Evolutionary conservation across 1,140 invertebrate species (phyloP), one percentile per base, ranked within the genome.

Genomic region (Macrotrachela quadricornifera): DNA sequence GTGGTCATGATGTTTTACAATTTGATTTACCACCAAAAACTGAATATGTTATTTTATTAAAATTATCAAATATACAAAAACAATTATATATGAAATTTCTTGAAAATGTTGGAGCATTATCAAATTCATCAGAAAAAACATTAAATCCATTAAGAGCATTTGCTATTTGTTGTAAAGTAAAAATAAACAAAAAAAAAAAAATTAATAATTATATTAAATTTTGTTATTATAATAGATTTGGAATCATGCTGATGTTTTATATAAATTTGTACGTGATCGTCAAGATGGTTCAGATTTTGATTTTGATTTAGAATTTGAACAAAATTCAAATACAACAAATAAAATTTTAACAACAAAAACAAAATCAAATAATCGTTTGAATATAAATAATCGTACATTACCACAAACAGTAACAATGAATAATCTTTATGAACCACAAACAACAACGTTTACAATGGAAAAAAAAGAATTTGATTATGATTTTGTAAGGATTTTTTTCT

Each of bases 191-290:
- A 30, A 8, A 30, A 2, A 8, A 30, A 30, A 30, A 8, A 30
- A 30, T 30, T 4, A 8, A 30, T 30, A 30, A n/a, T n/a, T 30
- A 30, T 4, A 30, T 4, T 2, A 30, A 8, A 30, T 30, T 2
- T 30, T 30, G 21, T 30, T 30, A 4, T 30, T 30, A 8, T 30
- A 4, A 30, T 30, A 30, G 21, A 96, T 99, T 58, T 96, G 91
- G 90, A 97, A 97, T 66, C 92, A 97, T 73, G 91, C 92, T 0
- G 92, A 97, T 71, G 82, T 96, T 47, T 66, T 97, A 37, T 88
- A 87, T 63, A 81, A 88, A 65, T 84, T 90, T 64, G 64, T 92
- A 43, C 79, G 80, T 61, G 85, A 88, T 64, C 76, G 81, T 51
- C 70, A 66, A 56, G 55, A 49, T 55, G 60, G 60, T 49, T 78